Evolutionary conservation across 2,797 vertebrate species (phyloP), one percentile per base, ranked within the genome.

Genomic region (Pantherophis alleghaniensis): DNA sequence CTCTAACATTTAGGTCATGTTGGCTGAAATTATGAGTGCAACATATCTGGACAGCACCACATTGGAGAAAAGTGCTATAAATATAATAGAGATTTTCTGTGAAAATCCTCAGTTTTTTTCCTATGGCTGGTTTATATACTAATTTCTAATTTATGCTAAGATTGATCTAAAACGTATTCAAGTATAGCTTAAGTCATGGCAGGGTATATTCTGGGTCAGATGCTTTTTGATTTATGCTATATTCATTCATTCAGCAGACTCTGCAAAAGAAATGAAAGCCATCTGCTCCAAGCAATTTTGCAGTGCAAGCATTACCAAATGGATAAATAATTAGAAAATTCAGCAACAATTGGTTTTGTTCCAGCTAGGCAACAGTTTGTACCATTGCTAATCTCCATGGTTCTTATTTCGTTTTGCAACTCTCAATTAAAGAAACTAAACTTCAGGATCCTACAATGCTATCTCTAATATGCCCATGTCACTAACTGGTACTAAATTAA

Each of bases 281-380:
- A 89, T 79, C 61, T 94, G 90, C 86, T 92, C 74, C 61, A 91
- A 90, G 32, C 47, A 92, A 92, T 93, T 74, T 37, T 83, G 56
- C 69, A 32, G 22, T 66, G 90, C 74, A 61, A 60, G 60, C 79
- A 56, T 0, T 0, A 59, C 87, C 88, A 92, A 90, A 28, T 0
- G 90, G 47, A 83, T 55, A 59, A 83, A 55, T 91, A 37, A 86
- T 56, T 69, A 16, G 56, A 91, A 89, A 91, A 37, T 63, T 57
- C n/a, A 63, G 59, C 88, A 93, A 91, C 87, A 86, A 66, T 61
- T 93, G 32, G 6, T 86, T 56, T 53, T 79, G 79, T 92, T 90
- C 90, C 59, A 87, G 37, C n/a, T 93, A 87, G 53, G 37, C 60
- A 92, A 92, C 28, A 86, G 51, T 53, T 92, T n/a, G 56, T 79